A percentile compares a stretch with the other conserved stretches of the same genome.
These are phyloP conservation scores for Parapsyche elsis DNA, from an alignment of 1,140 invertebrate species.

Conservation along the genomic window DNA sequence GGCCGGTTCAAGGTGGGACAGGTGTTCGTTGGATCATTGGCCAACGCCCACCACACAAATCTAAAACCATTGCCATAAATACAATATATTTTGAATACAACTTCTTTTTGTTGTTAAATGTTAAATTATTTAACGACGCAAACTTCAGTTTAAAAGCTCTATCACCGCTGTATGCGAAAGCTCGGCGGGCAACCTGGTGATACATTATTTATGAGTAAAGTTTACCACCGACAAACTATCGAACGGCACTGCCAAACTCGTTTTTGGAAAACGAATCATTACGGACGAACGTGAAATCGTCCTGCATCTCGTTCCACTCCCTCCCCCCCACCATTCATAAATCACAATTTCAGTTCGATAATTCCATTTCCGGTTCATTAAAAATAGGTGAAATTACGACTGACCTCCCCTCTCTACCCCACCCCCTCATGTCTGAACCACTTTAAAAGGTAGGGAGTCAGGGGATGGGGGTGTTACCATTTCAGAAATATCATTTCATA, in stretches of 20 bases:
- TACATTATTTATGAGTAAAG: conserved; percentile 37
- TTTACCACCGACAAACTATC: conserved; percentile 32
- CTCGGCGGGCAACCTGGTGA: neutral
- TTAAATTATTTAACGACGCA: neutral
- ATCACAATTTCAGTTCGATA: conserved; percentile 50
- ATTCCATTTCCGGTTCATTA: conserved; percentile 45
- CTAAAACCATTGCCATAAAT: neutral
- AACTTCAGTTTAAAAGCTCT: neutral
- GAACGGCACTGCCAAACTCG: neutral
- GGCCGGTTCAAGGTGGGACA: neutral
- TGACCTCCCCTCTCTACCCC: neutral
- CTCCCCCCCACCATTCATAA: conserved; percentile 20
- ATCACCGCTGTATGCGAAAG: neutral
- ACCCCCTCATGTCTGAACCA: neutral
- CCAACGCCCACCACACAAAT: neutral
- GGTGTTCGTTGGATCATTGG: neutral
- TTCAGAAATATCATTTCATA: no score
- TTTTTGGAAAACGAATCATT: conserved; percentile 45
- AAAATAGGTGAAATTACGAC: conserved; percentile 43
- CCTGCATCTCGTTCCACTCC: no score
- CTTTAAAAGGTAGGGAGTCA: no score
- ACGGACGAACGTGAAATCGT: neutral
- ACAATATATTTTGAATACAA: neutral
- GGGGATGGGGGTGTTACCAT: no score
- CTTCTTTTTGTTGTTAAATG: neutral